Base-by-base conservation (phyloP, 2,888 invertebrate genomes). In the Lasioglossum pauxillum region DNA sequence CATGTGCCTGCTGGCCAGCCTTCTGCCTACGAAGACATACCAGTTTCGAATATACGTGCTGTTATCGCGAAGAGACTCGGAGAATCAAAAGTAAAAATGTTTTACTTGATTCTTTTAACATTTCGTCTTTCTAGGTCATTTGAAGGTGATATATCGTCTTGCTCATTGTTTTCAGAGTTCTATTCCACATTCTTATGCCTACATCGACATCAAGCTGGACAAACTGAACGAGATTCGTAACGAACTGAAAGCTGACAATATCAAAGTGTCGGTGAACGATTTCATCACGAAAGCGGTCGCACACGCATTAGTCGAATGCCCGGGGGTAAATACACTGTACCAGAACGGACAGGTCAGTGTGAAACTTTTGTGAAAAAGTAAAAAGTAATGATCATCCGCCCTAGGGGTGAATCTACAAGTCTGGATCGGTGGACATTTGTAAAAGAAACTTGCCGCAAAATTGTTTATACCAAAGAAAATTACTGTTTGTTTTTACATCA, bases 101-200 rank as follows among this genome's bases (percentile, higher is more conserved):
- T 57, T 57, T n/a, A 4, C 57, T 57, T 57, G n/a, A 12, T 57
- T 57, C 10, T 1, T n/a, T 57, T 57, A n/a, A 57, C 5, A 57
- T 57, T 57, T 57, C 12, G 23, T n/a, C 1, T n/a, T 23, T 57
- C n/a, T n/a, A 57, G n/a, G 5, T 57, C n/a, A 12, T 57, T 57
- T 23, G n/a, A 57, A 57, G 12, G n/a, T 57, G n/a, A 57, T 5
- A 57, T n/a, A 57, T 57, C 10, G n/a, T 23, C n/a, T n/a, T 57
- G n/a, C n/a, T n/a, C 12, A 57, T 57, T 1, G 89, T 84, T 95
- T 95, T 75, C 93, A 97, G 97, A 95, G 95, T 49, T 96, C 95
- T 67, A 96, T 97, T 88, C 97, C 97, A n/a, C 97, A 97, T 94
- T 95, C 96, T 2, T 97, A 97, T 93, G 95, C 96, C n/a, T 95